Base-by-base conservation (phyloP, 2,888 invertebrate species). In the Chydorus sphaericus region DNA sequence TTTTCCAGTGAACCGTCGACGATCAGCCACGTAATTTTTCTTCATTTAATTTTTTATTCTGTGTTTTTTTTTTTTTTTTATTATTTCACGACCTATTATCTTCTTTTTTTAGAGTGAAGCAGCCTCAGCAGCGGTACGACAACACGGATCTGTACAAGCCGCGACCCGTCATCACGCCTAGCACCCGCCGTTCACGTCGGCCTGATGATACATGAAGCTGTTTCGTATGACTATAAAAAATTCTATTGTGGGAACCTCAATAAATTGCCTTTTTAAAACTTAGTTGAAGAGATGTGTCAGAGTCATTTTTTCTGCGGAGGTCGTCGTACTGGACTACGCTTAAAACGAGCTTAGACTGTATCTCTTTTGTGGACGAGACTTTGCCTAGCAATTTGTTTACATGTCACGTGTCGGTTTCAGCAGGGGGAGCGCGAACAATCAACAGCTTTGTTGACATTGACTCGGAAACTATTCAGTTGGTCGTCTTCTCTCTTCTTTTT, bases 81-180 rank as follows among this genome's bases (percentile, higher is more conserved):
- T 7, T 5, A 36, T 37, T 26, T 4, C 5, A n/a, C 18, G 11
- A 33, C 16, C 31, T 30, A 14, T 23, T 18, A 20, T 18, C 8
- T 5, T 18, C 1, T 20, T 29, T 30, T 7, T 29, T 10, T 36
- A 55, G 55, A 14, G 29, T 48, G 14, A 49, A 49, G 48, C 62
- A 62, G 56, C 62, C 61, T 39, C 56, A 28, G n/a, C 79, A 82
- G 66, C 73, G 81, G 59, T 83, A 83, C 65, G 75, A 77, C 57
- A 80, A 77, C 62, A 81, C 81, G 62, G 83, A 83, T 70, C 71
- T 83, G 57, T 83, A 83, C 67, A 83, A 83, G 66, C 82, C 83
- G 54, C 72, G 81, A 61, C 78, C 78, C 39, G 16, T 38, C 26
- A 52, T 52, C 11, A 52, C 56, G 14, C 51, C 51, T 11, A 44